Conservation (phyloP, 2,888 invertebrate species). For the Hypercompe scribonia region DNA sequence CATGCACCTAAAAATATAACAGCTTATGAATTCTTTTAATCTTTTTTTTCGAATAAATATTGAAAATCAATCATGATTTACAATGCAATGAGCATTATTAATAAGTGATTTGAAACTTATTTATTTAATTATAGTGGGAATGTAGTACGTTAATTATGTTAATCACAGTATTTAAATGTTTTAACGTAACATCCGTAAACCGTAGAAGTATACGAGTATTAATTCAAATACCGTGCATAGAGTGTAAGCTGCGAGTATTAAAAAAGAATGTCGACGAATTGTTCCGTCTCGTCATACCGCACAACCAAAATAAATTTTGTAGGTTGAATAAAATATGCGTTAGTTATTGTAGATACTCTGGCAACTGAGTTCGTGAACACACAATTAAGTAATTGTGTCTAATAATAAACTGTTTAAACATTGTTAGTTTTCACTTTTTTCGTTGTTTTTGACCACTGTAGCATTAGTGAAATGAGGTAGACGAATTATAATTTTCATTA, state of each 20-base stretch:
- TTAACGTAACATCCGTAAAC: not conserved
- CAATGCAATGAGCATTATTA: not conserved
- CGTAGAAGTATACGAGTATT: not conserved
- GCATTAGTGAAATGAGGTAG: not conserved
- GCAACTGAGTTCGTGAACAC: conserved; percentile 8
- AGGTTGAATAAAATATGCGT: conserved; percentile 16
- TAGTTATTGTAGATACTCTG: not conserved
- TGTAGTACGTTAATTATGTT: not conserved
- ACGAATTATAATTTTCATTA: not conserved
- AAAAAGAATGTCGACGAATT: conserved; percentile 40
- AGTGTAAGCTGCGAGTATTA: conserved; percentile 36
- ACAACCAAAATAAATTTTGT: conserved; percentile 41
- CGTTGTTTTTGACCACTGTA: not conserved
- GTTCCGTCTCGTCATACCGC: conserved; percentile 19
- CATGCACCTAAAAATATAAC: conserved; percentile 38
- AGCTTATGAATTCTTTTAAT: conserved; percentile 21
- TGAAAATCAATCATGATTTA: conserved; percentile 3
- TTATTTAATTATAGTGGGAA: not conserved
- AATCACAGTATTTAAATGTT: not conserved
- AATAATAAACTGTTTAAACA: not conserved
- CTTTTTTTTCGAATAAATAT: not conserved
- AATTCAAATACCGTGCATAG: conserved; percentile 12
- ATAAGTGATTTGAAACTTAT: conserved; percentile 1
- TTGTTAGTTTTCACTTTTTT: not conserved
- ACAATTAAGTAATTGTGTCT: conserved; percentile 5